These are phyloP conservation scores for Drosophila algonquin DNA, from an alignment of 2,888 invertebrate species.

Conservation along the genomic window DNA sequence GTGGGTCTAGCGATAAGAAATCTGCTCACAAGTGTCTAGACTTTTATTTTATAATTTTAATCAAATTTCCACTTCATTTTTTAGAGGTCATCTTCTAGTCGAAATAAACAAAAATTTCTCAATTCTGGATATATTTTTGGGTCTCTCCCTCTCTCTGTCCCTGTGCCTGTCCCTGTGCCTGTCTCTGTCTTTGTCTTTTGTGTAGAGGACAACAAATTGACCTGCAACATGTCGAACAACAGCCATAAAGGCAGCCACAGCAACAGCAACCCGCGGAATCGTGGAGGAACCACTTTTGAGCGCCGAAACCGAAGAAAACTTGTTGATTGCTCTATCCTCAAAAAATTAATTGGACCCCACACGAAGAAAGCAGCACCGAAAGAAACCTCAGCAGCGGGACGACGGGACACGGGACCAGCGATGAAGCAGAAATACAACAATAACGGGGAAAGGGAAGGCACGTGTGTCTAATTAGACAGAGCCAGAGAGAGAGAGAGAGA, in stretches of 20 bases:
- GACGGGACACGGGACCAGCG: neutral
- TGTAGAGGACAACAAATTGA: constrained; percentile 68
- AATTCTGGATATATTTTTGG: constrained; percentile 1
- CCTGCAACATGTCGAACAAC: constrained; percentile 74
- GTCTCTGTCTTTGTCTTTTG: constrained; percentile 17
- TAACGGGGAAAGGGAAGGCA: constrained; percentile 15
- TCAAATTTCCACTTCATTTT: too few species aligned
- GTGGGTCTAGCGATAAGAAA: too few species aligned
- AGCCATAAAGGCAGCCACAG: constrained; percentile 60
- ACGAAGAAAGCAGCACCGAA: constrained; percentile 52
- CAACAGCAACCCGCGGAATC: constrained; percentile 10
- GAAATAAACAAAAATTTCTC: neutral
- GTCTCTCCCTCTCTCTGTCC: constrained; percentile 14
- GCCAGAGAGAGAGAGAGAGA: neutral
- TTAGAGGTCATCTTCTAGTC: neutral
- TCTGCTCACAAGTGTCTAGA: too few species aligned
- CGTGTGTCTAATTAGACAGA: constrained; percentile 41
- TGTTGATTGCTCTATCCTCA: constrained; percentile 77
- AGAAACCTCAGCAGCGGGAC: constrained; percentile 1
- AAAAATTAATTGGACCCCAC: constrained; percentile 76
- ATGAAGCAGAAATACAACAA: neutral
- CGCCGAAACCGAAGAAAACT: constrained; percentile 56
- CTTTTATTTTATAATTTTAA: too few species aligned
- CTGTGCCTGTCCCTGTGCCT: too few species aligned
- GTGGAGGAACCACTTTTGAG: constrained; percentile 41